Percentiles rank a stretch among this genome's conserved stretches.
Conservation (phyloP, 92 coral and sea anemone species). For the Actinernus sp. region DNA sequence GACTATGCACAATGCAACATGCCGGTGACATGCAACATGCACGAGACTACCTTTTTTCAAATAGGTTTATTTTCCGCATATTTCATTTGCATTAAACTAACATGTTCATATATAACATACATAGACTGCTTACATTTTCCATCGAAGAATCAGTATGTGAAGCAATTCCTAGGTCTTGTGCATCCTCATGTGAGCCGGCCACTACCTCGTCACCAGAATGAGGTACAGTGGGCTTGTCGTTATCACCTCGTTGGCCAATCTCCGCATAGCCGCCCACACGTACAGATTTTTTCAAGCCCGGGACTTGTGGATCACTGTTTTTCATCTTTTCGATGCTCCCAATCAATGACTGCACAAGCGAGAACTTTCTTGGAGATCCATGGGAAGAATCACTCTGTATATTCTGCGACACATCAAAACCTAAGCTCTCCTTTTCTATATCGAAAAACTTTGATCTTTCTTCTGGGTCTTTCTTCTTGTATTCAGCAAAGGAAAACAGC, state of each 20-base stretch:
- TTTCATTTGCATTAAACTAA: too few relatives aligned
- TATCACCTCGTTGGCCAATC: not conserved
- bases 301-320: slow-evolving; percentile 2
- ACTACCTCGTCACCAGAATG: slow-evolving; percentile 46
- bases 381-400: not conserved
- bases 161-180: slow-evolving; percentile 6
- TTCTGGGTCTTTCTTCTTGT: slow-evolving; percentile 26
- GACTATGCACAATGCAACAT: too few relatives aligned
- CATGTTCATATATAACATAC: too few relatives aligned
- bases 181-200: slow-evolving; percentile 31
- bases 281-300: not conserved
- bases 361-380: slow-evolving; percentile 55
- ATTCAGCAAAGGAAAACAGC: slow-evolving; percentile 4
- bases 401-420: not conserved
- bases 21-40: too few relatives aligned
- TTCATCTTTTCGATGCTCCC: slow-evolving; percentile 68
- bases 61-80: too few relatives aligned
- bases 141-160: not conserved
- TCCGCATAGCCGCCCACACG: not conserved
- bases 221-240: slow-evolving; percentile 29
- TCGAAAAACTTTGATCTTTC: slow-evolving; percentile 71
- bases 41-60: too few relatives aligned
- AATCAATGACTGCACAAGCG: slow-evolving; percentile 67
- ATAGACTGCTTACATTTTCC: not conserved
- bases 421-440: slow-evolving; percentile 48